Evolutionary conservation across 2,888 invertebrate species (phyloP).

Genomic region (Unio pictorum): DNA sequence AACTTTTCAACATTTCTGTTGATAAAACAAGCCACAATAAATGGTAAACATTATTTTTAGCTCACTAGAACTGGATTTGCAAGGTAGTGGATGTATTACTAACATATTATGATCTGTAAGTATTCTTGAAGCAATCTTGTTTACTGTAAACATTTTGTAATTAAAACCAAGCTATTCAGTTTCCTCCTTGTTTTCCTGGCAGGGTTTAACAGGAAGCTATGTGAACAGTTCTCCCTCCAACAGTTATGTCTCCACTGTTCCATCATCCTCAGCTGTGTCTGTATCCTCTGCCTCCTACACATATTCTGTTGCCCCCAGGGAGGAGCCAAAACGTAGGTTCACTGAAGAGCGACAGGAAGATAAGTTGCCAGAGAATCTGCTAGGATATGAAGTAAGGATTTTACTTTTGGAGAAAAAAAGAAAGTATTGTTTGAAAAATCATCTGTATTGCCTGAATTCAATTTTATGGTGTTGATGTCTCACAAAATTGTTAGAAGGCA

Average conservation of each 20-base stretch:
- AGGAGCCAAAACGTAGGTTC: constrained; percentile 59
- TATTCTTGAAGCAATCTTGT: too few species aligned
- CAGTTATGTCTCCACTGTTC: background rate
- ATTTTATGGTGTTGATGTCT: background rate
- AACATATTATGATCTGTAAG: too few species aligned
- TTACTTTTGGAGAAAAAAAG: background rate
- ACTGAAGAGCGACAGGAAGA: constrained; percentile 66
- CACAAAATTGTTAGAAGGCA: background rate
- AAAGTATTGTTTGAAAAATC: background rate
- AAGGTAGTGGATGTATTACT: too few species aligned
- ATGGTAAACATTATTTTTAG: too few species aligned
- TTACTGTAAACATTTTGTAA: too few species aligned
- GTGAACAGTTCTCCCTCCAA: background rate
- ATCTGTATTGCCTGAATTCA: background rate
- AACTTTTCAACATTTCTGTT: too few species aligned
- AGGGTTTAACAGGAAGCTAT: constrained; percentile 2
- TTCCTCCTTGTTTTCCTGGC: background rate
- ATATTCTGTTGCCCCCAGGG: constrained; percentile 35
- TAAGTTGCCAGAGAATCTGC: constrained; percentile 62
- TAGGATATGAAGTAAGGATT: constrained; percentile 64
- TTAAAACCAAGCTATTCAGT: too few species aligned
- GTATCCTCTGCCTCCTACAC: constrained; percentile 36
- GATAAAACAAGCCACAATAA: too few species aligned
- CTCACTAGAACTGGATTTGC: too few species aligned
- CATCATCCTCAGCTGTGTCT: constrained; percentile 17